Conservation (phyloP, 2,797 vertebrate species). For the Dendrocincla tyrannina region DNA sequence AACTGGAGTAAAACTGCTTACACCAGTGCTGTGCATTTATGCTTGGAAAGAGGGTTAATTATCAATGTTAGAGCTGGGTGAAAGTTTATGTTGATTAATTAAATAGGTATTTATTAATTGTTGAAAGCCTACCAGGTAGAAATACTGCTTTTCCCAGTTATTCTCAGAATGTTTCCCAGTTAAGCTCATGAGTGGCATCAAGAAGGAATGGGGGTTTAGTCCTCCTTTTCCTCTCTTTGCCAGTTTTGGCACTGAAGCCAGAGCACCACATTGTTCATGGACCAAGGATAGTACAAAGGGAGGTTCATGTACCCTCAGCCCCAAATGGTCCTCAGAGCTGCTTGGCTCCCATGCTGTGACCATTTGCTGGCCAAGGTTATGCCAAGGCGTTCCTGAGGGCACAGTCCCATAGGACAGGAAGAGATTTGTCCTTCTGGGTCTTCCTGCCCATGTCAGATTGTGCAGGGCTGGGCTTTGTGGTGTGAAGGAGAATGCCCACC, state of each 20-base stretch:
- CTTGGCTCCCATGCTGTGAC: neutral
- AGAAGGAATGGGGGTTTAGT: neutral
- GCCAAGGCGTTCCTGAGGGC: neutral
- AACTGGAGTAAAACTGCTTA: neutral
- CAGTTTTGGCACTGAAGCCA: neutral
- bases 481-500: neutral
- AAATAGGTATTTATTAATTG: neutral
- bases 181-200: neutral
- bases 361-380: neutral
- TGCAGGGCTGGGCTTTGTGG: neutral
- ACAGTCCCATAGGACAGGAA: accelerated
- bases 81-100: neutral
- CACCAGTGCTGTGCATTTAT: accelerated
- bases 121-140: neutral
- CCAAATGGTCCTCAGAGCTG: neutral
- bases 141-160: neutral
- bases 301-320: neutral
- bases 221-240: neutral
- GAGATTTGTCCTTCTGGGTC: neutral
- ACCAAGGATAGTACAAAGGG: neutral
- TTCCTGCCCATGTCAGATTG: neutral
- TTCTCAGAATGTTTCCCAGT: neutral
- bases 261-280: neutral
- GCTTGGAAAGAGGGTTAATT: neutral
- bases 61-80: neutral